phyloP scores from a whole-genome alignment of 2,113 vertebrate genomes.

The Zapus hudsonius region DNA sequence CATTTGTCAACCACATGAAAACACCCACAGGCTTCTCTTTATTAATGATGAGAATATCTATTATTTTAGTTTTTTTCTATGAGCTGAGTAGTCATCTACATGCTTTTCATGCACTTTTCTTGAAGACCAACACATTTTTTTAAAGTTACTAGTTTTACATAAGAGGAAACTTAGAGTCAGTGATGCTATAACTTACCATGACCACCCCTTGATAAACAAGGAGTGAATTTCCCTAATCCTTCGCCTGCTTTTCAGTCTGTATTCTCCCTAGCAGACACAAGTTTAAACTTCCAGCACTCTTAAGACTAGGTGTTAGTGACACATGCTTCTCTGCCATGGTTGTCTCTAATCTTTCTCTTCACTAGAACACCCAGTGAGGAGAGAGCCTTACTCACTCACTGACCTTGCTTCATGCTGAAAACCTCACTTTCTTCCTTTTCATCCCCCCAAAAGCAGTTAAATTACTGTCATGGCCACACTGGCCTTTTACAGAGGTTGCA shows the following conservation, averaged over 20 bases:
- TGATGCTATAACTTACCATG: background rate
- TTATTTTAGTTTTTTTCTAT: background rate
- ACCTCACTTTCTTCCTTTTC: background rate
- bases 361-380: rapidly evolving
- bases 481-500: background rate
- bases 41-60: background rate
- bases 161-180: background rate
- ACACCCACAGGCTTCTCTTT: background rate
- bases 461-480: background rate
- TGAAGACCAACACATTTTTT: background rate
- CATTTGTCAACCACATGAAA: background rate
- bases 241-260: background rate
- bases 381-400: background rate
- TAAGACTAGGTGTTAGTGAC: background rate
- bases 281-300: background rate
- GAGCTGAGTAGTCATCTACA: background rate
- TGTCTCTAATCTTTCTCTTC: background rate
- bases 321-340: background rate
- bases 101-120: background rate
- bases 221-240: background rate
- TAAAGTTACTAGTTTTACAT: background rate
- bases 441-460: background rate
- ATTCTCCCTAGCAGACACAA: background rate
- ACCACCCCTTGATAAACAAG: background rate
- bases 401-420: background rate